These are phyloP conservation scores for Phrynosoma platyrhinos DNA, from an alignment of 2,113 vertebrate genomes.

Conservation along the genomic window DNA sequence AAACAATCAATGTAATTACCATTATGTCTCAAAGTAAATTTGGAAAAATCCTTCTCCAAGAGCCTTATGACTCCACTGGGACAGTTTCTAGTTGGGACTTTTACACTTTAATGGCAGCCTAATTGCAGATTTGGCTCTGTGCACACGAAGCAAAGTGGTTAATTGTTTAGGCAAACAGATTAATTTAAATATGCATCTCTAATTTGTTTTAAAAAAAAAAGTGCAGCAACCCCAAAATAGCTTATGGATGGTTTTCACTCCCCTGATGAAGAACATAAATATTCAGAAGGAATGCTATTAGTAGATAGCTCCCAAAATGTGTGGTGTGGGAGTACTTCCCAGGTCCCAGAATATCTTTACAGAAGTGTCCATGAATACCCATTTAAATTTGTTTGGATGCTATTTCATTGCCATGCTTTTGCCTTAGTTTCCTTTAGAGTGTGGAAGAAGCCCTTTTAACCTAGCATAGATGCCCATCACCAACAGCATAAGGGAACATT, in stretches of 20 bases:
- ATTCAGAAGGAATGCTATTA: constrained; percentile 83
- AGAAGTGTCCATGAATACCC: constrained; percentile 83
- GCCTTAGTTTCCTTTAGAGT: constrained; percentile 75
- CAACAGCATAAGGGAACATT: constrained; percentile 74
- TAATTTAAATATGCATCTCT: constrained; percentile 90
- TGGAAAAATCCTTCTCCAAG: constrained; percentile 79
- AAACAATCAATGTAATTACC: constrained; percentile 84
- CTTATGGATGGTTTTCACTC: constrained; percentile 82
- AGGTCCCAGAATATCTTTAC: constrained; percentile 80
- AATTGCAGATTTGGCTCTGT: constrained; percentile 87
- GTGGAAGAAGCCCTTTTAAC: constrained; percentile 67
- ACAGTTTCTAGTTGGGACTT: constrained; percentile 82
- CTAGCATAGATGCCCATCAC: constrained; percentile 76
- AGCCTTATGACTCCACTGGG: constrained; percentile 76
- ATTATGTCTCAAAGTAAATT: constrained; percentile 85
- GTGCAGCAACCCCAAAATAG: constrained; percentile 70
- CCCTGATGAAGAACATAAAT: constrained; percentile 83
- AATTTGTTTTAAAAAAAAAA: constrained; percentile 77
- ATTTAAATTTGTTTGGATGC: constrained; percentile 84
- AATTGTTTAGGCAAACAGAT: constrained; percentile 90
- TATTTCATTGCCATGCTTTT: constrained; percentile 84
- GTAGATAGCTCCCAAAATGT: constrained; percentile 80
- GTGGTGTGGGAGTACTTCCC: constrained; percentile 80
- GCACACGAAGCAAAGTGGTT: constrained; percentile 80
- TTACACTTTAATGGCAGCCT: constrained; percentile 84